phyloP scores from a whole-genome alignment of 2,113 vertebrate species.

The Tricholaema leucomelas region DNA sequence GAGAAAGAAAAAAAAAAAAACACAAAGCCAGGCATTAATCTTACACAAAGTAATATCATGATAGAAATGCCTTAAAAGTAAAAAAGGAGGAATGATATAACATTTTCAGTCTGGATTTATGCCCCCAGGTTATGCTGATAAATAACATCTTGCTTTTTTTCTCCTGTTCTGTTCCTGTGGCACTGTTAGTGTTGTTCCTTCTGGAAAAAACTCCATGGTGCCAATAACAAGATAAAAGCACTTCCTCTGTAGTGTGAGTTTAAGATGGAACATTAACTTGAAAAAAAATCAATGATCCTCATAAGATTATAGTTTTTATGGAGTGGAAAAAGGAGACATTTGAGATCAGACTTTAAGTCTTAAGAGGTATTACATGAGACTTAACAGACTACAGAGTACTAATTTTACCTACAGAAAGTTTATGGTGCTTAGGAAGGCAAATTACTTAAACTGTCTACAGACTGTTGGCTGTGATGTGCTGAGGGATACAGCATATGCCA shows the following conservation, averaged over 20 bases:
- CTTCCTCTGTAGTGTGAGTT: background rate
- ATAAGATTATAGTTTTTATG: background rate
- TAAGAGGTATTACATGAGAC: background rate
- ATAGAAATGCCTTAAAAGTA: slow-evolving; percentile 16
- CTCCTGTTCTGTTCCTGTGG: background rate
- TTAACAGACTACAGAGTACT: background rate
- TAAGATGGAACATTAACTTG: slow-evolving; percentile 1
- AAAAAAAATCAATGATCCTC: slow-evolving; percentile 29
- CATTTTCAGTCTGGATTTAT: background rate
- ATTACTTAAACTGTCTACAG: background rate
- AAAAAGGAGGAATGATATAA: background rate
- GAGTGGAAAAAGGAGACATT: background rate
- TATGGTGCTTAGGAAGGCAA: background rate
- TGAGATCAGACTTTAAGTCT: background rate
- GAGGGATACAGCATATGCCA: background rate
- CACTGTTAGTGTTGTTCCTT: background rate
- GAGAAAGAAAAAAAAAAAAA: background rate
- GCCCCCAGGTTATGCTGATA: background rate
- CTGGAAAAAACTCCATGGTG: background rate
- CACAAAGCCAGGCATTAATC: slow-evolving; percentile 12
- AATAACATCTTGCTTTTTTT: background rate
- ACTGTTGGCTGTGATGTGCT: background rate
- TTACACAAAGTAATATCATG: background rate
- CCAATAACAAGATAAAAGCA: background rate
- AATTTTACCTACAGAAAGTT: background rate